These are phyloP conservation scores for Gorsachius goisagi DNA, from an alignment of 2,113 vertebrate genomes.

Conservation along the genomic window DNA sequence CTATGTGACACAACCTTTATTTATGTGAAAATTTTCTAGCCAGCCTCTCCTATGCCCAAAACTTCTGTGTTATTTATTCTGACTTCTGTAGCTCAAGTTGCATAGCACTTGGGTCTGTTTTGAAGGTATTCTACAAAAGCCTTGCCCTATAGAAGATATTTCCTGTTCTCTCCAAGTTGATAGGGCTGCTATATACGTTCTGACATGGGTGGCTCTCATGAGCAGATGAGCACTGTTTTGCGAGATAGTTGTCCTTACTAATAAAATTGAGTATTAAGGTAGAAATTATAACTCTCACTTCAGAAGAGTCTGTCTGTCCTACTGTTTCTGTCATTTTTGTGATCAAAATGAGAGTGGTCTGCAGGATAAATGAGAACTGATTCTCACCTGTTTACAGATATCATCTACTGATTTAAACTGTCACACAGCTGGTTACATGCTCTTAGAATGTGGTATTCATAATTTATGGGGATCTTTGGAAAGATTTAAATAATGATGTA, in stretches of 20 bases:
- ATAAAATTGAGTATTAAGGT: neutral
- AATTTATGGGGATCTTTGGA: neutral
- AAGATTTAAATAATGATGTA: neutral
- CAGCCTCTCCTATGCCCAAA: neutral
- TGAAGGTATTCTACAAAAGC: neutral
- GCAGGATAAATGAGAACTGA: neutral
- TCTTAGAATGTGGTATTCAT: neutral
- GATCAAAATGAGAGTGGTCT: neutral
- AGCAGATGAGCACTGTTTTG: neutral
- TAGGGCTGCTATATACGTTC: neutral
- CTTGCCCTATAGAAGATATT: neutral
- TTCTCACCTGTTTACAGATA: neutral
- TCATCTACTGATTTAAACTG: neutral
- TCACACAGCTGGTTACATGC: neutral
- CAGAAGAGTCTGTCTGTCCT: neutral
- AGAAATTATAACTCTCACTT: neutral
- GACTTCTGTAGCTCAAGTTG: neutral
- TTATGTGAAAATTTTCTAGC: neutral
- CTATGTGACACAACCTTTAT: neutral
- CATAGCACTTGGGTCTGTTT: neutral
- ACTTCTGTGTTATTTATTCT: neutral
- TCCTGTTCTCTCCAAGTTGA: neutral
- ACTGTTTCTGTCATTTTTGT: neutral
- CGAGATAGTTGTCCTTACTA: neutral
- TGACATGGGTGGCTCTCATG: neutral